Evolutionary conservation across 2,797 vertebrate species (phyloP), one percentile per base, ranked within the genome.

Genomic region (Syngnathus rostellatus): DNA sequence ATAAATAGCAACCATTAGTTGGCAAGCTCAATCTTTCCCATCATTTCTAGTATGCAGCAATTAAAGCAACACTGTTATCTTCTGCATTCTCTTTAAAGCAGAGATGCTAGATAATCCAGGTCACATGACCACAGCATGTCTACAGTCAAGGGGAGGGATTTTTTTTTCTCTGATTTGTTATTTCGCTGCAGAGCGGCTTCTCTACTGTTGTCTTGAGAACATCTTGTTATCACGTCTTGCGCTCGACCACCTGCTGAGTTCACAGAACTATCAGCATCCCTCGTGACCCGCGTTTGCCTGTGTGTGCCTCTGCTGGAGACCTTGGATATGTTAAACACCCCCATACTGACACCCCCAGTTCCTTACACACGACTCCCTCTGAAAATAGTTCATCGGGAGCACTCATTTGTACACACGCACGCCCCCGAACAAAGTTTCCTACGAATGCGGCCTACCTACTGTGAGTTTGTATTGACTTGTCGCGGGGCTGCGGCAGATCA

Each of bases 171-270:
- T 77, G 31, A 31, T 31, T 3, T 31, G 31, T 31, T 31, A 31
- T 31, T 31, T 31, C 31, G 31, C 31, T 31, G 85, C 69, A 63
- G 82, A 72, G 72, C 72, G 64, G 77, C 84, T 85, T 74, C 82
- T 79, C 77, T 78, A 70, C 78, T 60, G 83, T 85, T 89, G 86
- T 90, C 85, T 80, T 38, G 70, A 79, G 85, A 89, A 88, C 88
- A 90, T 89, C 90, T 89, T 89, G 91, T 92, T 90, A 90, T 89
- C 84, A 77, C 85, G 77, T 90, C 86, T 89, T 31, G 72, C 25
- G 75, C 85, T 90, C 80, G 78, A 81, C 84, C 88, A 86, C 90
- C 89, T 87, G 85, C 90, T 87, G 90, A 87, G 91, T 89, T 90
- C 87, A 90, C 80, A 89, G 85, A 88, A 83, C 80, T 78, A 81